phyloP scores from a whole-genome alignment of 2,888 invertebrate species.

The Acanthosepion pharaonis region DNA sequence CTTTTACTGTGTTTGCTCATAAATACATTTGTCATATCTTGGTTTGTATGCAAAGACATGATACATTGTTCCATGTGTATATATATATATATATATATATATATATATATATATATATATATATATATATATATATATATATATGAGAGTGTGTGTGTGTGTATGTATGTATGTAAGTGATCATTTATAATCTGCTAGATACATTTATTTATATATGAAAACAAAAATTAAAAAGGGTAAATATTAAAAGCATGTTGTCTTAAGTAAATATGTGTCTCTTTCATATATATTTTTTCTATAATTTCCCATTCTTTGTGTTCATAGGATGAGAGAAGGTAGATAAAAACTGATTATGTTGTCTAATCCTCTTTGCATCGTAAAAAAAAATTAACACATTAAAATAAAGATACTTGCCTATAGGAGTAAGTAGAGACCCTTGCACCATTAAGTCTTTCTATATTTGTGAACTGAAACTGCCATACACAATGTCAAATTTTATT shows the following conservation, averaged over 20 bases:
- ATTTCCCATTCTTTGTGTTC: no score
- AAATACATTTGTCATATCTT: no score
- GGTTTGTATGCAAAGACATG: no score
- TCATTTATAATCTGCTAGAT: not conserved
- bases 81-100: not conserved
- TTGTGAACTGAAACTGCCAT: not conserved
- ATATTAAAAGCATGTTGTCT: no score
- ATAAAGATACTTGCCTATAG: not conserved
- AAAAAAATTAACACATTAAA: not conserved
- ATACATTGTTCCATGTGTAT: no score
- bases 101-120: not conserved
- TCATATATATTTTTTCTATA: no score
- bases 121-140: not conserved
- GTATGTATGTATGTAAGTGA: not conserved
- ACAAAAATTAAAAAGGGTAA: no score
- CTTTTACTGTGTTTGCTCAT: no score
- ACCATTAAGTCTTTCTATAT: not conserved
- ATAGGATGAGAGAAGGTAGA: no score
- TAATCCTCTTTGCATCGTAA: not conserved
- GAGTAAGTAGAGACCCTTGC: not conserved
- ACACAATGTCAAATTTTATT: not conserved
- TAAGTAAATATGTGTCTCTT: no score
- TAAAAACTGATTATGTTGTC: no score
- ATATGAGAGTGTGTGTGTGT: no score
- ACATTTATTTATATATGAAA: not conserved